phyloP scores from a whole-genome alignment of 2,113 vertebrate species.

The Mus musculus region GRCm39 chr9:55801001-55801500 shows the following conservation, averaged over 20 bases:
- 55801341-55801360: neutral
- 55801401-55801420: neutral
- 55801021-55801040: conserved; percentile 22
- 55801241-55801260: neutral
- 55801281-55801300: neutral
- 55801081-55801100: neutral
- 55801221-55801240: neutral
- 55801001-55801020: neutral
- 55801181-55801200: neutral
- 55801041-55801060: neutral
- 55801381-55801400: neutral
- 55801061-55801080: neutral
- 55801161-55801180: neutral
- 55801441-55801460: neutral
- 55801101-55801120: neutral
- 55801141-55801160: neutral
- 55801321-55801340: neutral
- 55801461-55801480: neutral
- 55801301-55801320: too few species aligned
- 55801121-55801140: neutral
- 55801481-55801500: neutral
- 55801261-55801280: neutral
- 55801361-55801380: neutral
- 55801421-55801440: too few species aligned
- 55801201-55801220: neutral